Evolutionary conservation across 2,888 invertebrate genomes (phyloP), one percentile per base, ranked within the genome.

Genomic region (Drosophila pseudotakahashii): DNA sequence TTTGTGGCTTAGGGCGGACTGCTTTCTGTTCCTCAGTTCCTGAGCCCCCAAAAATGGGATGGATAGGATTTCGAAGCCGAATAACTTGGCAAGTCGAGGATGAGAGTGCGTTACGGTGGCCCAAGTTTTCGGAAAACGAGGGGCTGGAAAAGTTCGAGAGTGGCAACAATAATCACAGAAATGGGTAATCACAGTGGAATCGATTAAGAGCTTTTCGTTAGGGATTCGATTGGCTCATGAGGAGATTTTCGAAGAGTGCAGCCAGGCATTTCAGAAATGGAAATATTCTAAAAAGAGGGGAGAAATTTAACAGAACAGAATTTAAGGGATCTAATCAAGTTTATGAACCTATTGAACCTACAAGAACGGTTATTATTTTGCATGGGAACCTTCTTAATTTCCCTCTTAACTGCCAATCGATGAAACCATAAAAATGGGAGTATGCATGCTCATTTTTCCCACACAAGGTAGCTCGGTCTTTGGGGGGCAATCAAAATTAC

Each of bases 401-500:
- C 47, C 45, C 37, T 16, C 39, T 16, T 26, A 66, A 64, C 47
- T 39, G 54, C 54, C 39, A 53, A 54, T 66, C 66, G 64, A 53
- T 64, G 32, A 34, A 36, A 36, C 47, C 54, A 53, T 69, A 52
- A 50, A 68, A 61, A 39, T 30, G 41, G 42, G 13, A 7, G 30
- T 7, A 1, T 26, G 37, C 44, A 44, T 13, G 47, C 42, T 41
- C 16, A 23, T 23, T 48, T 53, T 26, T 48, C 10, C 32, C 23
- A 58, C 26, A 19, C 51, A 19, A 39, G 54, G 19, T 14, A 16
- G 14, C 30, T 51, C 30, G 66, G 54, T 54, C 54, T 48, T 36
- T 41, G 57, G 58, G 16, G 53, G 63, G 71, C 78, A 77, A 80
- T 77, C 86, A 87, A 85, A 85, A 85, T 73, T 84, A 85, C 85